Evolutionary conservation across 2,797 vertebrate genomes (phyloP).

Genomic region (Danio kyathit): DNA sequence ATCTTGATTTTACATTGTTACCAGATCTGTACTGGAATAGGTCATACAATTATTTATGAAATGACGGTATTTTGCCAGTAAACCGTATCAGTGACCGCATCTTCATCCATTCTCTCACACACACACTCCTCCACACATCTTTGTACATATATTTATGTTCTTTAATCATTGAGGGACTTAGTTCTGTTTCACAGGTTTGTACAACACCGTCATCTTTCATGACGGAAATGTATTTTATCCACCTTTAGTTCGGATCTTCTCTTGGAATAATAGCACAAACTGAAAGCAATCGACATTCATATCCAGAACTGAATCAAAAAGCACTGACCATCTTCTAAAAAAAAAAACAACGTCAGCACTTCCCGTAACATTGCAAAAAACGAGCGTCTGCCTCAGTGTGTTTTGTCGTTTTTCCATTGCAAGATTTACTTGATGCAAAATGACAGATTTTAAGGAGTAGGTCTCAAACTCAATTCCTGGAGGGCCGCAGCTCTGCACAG

Average conservation of each 20-base stretch:
- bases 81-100: neutral
- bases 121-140: constrained; percentile 62
- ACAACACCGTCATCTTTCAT: constrained; percentile 1
- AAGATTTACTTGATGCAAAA: too few relatives aligned
- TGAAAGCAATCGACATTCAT: constrained; percentile 20
- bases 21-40: too few relatives aligned
- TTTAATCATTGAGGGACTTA: constrained; percentile 59
- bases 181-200: constrained; percentile 51
- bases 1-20: too few relatives aligned
- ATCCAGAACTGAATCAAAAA: constrained; percentile 54
- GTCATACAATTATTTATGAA: neutral
- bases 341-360: constrained; percentile 67
- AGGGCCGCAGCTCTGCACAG: too few relatives aligned
- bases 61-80: neutral
- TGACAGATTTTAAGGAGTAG: too few relatives aligned
- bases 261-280: neutral
- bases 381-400: neutral
- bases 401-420: too few relatives aligned
- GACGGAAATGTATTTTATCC: neutral
- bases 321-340: constrained; percentile 67
- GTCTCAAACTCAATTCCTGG: too few relatives aligned
- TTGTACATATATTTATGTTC: constrained; percentile 86
- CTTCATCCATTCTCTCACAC: constrained; percentile 30
- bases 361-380: constrained; percentile 19
- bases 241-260: constrained; percentile 1